These are phyloP conservation scores for Amyelois transitella DNA, from an alignment of 1,140 invertebrate genomes.

Conservation along the genomic window DNA sequence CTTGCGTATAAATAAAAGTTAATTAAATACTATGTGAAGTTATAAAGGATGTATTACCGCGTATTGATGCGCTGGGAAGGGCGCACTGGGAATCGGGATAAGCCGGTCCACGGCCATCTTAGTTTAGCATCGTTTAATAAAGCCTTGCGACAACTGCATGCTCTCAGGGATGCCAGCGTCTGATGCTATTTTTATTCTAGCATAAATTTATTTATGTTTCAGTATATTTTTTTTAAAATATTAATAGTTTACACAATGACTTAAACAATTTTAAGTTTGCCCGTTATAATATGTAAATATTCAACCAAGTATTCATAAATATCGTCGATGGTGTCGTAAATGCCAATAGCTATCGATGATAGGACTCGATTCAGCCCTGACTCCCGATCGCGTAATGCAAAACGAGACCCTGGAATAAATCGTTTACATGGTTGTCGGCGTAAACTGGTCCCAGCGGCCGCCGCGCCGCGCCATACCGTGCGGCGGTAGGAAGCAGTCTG, in stretches of 20 bases:
- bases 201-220: background rate
- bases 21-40: background rate
- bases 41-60: constrained; percentile 14
- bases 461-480: constrained; percentile 24
- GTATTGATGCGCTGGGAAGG: constrained; percentile 50
- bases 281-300: background rate
- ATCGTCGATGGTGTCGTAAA: background rate
- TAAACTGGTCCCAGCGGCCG: constrained; percentile 64
- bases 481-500: constrained; percentile 38
- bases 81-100: constrained; percentile 56
- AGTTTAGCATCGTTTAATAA: constrained; percentile 66
- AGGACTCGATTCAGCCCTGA: constrained; percentile 41
- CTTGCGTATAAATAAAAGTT: background rate
- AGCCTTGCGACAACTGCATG: constrained; percentile 61
- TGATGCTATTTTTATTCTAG: background rate
- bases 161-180: constrained; percentile 44
- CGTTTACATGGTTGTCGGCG: constrained; percentile 72
- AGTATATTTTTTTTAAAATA: no score
- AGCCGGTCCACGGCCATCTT: constrained; percentile 69
- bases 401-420: constrained; percentile 68
- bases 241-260: background rate
- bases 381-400: constrained; percentile 66
- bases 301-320: background rate
- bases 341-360: background rate
- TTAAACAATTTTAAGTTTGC: no score